Evolutionary conservation across 2,888 invertebrate genomes (phyloP).

Genomic region (Chydorus sphaericus): DNA sequence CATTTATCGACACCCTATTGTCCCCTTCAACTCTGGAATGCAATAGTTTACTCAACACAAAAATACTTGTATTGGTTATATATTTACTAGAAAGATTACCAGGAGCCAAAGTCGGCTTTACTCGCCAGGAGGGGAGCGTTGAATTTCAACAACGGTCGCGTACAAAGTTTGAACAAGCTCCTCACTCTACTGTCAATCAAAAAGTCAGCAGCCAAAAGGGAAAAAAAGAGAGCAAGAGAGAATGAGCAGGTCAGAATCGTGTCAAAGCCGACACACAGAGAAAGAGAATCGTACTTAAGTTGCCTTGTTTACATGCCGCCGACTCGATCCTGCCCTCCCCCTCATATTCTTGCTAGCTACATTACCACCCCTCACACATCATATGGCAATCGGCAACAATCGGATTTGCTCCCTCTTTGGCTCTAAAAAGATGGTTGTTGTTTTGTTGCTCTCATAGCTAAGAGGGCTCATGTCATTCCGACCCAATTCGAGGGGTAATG

Average conservation of each 20-base stretch:
- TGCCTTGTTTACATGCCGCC: constrained; percentile 13
- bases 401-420: background rate
- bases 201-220: background rate
- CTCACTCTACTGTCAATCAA: background rate
- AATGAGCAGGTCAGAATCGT: background rate
- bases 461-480: background rate
- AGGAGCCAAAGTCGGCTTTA: background rate
- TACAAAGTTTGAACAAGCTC: no score
- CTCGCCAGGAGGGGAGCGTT: background rate
- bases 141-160: no score
- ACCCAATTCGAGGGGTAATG: background rate
- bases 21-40: background rate
- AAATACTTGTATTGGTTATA: background rate
- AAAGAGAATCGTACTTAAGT: background rate
- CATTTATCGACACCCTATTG: no score
- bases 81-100: background rate
- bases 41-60: background rate
- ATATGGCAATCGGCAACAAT: constrained; percentile 1
- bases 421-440: background rate
- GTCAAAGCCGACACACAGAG: background rate
- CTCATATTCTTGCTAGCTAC: background rate
- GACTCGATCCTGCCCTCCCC: background rate
- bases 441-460: background rate
- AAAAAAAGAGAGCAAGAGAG: background rate
- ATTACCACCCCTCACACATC: background rate